phyloP scores from a whole-genome alignment of 2,113 vertebrate genomes.

The Bos indicus region DNA sequence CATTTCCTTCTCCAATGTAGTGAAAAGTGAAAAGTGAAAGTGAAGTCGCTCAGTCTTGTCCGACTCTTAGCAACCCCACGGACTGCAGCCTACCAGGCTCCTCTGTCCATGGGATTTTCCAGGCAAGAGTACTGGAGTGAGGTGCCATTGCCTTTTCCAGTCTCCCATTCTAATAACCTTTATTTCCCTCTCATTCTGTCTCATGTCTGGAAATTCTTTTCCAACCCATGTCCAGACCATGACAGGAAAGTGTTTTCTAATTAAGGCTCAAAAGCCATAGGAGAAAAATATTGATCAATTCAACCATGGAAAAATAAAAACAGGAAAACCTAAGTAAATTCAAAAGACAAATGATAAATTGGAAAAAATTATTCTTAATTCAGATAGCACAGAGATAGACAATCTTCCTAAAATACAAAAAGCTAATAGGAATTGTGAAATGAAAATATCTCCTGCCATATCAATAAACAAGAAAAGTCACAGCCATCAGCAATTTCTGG shows the following conservation, averaged over 20 bases:
- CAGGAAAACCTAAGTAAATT: background rate
- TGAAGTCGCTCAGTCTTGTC: too few relatives aligned
- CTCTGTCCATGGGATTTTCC: too few relatives aligned
- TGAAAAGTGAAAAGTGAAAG: too few relatives aligned
- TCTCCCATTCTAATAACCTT: background rate
- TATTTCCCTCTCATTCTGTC: background rate
- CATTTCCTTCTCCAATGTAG: too few relatives aligned
- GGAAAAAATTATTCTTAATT: constrained; percentile 20
- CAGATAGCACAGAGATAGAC: background rate
- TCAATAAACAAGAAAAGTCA: background rate
- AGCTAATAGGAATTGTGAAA: background rate
- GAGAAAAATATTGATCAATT: background rate
- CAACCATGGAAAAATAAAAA: background rate
- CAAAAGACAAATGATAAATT: background rate
- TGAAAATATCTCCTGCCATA: background rate
- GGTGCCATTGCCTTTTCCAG: too few relatives aligned
- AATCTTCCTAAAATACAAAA: background rate
- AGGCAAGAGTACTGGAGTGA: too few relatives aligned
- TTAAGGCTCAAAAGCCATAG: background rate
- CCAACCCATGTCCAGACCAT: background rate
- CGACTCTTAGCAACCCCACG: too few relatives aligned
- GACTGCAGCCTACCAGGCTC: too few relatives aligned
- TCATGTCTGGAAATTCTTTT: background rate
- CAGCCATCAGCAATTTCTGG: background rate
- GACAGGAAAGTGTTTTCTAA: background rate